Percentiles rank a stretch among this genome's conserved stretches.
phyloP scores from a whole-genome alignment of 2,888 invertebrate genomes.

The Tinea semifulvella region DNA sequence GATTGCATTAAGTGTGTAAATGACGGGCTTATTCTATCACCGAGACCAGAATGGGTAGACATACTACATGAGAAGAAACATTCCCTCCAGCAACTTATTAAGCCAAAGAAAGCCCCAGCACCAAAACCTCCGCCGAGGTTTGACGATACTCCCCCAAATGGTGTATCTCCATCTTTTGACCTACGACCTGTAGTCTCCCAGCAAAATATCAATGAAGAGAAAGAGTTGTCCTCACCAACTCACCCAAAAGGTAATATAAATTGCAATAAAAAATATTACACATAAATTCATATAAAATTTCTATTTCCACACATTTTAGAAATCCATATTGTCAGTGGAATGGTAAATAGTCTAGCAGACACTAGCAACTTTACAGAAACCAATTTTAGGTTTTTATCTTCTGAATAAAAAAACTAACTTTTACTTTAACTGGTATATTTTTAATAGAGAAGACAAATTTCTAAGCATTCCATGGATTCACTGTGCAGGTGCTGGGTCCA shows the following conservation, averaged over 20 bases:
- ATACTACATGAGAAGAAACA: constrained; percentile 73
- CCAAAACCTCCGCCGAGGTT: constrained; percentile 53
- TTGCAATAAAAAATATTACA: too few relatives aligned
- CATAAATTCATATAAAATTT: too few relatives aligned
- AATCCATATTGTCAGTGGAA: too few relatives aligned
- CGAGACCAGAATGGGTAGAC: constrained; percentile 69
- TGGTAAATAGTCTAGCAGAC: too few relatives aligned
- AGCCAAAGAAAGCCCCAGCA: constrained; percentile 49
- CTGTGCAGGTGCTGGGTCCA: too few relatives aligned
- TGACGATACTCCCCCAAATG: constrained; percentile 53
- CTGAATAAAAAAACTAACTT: too few relatives aligned
- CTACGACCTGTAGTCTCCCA: constrained; percentile 56
- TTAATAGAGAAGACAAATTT: too few relatives aligned
- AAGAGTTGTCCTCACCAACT: constrained; percentile 22
- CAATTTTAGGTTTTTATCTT: too few relatives aligned
- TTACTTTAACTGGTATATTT: too few relatives aligned
- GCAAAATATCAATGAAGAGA: constrained; percentile 50
- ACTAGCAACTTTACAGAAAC: too few relatives aligned
- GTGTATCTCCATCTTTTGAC: constrained; percentile 57
- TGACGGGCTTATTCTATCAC: constrained; percentile 45
- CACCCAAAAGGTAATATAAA: neutral
- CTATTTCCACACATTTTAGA: too few relatives aligned
- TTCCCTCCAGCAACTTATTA: constrained; percentile 55
- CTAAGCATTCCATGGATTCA: too few relatives aligned
- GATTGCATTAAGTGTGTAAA: constrained; percentile 71